Evolutionary conservation across 53 echinoderm and acorn worm genomes (phyloP).

Genomic region (Crossaster papposus): DNA sequence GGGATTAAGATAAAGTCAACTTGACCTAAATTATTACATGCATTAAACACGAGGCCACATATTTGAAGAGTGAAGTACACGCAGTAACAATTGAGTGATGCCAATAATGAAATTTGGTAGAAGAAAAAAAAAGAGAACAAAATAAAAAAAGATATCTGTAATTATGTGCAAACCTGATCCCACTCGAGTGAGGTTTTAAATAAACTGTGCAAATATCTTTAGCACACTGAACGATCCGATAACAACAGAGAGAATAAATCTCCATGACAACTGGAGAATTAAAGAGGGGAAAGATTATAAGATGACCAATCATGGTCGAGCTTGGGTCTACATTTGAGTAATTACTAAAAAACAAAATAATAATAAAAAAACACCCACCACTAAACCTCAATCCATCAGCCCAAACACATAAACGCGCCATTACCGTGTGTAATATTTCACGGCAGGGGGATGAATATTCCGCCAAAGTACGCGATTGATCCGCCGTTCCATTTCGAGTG

Average conservation of each 20-base stretch:
- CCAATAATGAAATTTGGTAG: too few relatives aligned
- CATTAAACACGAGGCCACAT: too few relatives aligned
- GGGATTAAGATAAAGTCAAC: not conserved
- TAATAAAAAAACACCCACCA: not conserved
- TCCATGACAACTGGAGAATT: not conserved
- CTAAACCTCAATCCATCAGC: slow-evolving; percentile 40
- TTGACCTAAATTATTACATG: not conserved
- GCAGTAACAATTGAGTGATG: too few relatives aligned
- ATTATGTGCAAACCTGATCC: not conserved
- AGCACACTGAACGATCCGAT: not conserved
- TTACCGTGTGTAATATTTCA: slow-evolving; percentile 50
- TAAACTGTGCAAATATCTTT: not conserved
- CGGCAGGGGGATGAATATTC: slow-evolving; percentile 27
- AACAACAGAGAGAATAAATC: not conserved
- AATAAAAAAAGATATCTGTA: too few relatives aligned
- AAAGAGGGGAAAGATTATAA: not conserved
- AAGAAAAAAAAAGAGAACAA: too few relatives aligned
- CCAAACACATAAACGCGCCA: slow-evolving; percentile 31
- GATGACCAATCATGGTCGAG: not conserved
- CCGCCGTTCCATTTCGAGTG: slow-evolving; percentile 58
- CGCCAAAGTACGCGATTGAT: slow-evolving; percentile 58
- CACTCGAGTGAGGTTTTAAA: not conserved
- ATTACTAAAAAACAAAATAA: not conserved
- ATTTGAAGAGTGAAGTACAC: too few relatives aligned
- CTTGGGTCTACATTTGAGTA: not conserved